These are phyloP conservation scores for Nephotettix cincticeps DNA, from an alignment of 1,140 invertebrate genomes.

Conservation along the genomic window DNA sequence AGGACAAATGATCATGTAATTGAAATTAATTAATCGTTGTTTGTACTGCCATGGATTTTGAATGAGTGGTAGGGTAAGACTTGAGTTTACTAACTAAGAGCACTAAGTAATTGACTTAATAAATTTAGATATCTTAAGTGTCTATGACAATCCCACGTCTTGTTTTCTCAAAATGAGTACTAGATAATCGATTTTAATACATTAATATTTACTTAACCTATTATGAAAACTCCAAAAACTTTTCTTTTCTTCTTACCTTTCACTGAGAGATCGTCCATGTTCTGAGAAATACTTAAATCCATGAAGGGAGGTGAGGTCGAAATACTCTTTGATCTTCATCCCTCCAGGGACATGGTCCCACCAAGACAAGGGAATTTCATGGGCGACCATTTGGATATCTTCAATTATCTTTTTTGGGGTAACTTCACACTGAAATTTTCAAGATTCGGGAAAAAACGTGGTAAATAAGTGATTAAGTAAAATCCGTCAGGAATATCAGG, in stretches of 20 bases:
- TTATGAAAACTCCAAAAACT: neutral
- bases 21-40: too few species aligned
- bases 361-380: neutral
- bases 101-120: too few species aligned
- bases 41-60: too few species aligned
- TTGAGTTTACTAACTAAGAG: too few species aligned
- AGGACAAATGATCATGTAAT: too few species aligned
- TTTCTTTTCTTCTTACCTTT: conserved; percentile 19
- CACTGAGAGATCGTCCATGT: conserved; percentile 9
- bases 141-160: too few species aligned
- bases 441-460: too few species aligned
- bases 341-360: conserved; percentile 9
- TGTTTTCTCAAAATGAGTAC: neutral
- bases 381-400: neutral
- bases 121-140: too few species aligned
- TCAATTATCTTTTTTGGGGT: neutral
- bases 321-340: conserved; percentile 17
- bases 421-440: neutral
- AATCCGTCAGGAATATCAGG: too few species aligned
- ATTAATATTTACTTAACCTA: neutral
- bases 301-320: conserved; percentile 14
- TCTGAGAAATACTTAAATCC: conserved; percentile 22
- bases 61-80: too few species aligned
- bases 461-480: too few species aligned
- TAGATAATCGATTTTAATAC: neutral